Evolutionary conservation across 2,113 vertebrate species (phyloP).

Genomic region (Myiagra hebetior): DNA sequence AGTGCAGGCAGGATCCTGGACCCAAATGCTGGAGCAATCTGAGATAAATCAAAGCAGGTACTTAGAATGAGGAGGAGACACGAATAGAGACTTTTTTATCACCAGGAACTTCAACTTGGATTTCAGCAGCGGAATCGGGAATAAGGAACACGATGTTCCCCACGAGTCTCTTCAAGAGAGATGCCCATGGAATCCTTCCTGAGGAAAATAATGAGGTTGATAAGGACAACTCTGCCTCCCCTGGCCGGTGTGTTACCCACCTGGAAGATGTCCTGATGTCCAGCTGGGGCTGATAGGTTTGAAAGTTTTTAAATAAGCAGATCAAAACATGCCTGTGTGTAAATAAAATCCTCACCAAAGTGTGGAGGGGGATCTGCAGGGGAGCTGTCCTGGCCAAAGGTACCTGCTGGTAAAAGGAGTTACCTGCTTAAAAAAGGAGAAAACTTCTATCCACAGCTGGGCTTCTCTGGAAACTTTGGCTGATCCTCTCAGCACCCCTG

Average conservation of each 20-base stretch:
- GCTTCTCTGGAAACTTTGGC: background rate
- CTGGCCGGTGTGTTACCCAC: background rate
- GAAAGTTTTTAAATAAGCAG: background rate
- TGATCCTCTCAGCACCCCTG: background rate
- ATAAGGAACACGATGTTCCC: background rate
- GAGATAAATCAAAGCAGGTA: background rate
- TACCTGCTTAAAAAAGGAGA: background rate
- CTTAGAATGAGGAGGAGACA: background rate
- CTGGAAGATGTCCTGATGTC: background rate
- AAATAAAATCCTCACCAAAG: background rate
- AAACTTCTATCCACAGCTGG: background rate
- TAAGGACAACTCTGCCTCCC: background rate
- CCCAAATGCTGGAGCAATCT: background rate
- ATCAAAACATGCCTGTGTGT: background rate
- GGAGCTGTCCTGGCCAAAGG: background rate
- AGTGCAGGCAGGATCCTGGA: background rate
- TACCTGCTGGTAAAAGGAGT: background rate
- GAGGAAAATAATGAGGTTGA: background rate
- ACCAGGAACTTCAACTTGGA: background rate
- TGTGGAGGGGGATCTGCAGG: background rate
- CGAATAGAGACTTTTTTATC: background rate
- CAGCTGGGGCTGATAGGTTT: background rate
- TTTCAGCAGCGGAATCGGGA: background rate
- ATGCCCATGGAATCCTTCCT: background rate
- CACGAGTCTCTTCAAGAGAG: background rate